phyloP scores from a whole-genome alignment of 2,797 vertebrate genomes.

The Sebastes vulpes region DNA sequence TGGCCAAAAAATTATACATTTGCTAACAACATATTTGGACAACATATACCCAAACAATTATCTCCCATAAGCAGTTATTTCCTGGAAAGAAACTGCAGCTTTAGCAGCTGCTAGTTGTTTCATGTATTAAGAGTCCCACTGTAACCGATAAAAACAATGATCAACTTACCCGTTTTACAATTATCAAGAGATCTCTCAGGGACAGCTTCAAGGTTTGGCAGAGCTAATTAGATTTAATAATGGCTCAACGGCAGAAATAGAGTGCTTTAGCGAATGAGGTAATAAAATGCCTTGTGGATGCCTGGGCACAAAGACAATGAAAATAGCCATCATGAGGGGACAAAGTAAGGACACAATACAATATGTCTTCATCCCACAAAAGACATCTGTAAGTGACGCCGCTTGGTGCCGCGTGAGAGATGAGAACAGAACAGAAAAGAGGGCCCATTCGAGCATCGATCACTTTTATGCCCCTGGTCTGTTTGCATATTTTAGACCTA shows the following conservation, averaged over 20 bases:
- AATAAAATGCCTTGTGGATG: slow-evolving; percentile 46
- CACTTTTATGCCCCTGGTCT: slow-evolving; percentile 78
- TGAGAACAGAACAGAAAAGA: slow-evolving; percentile 48
- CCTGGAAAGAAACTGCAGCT: slow-evolving; percentile 25
- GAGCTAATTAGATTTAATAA: slow-evolving; percentile 74
- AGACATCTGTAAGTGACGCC: slow-evolving; percentile 63
- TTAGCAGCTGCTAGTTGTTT: slow-evolving; percentile 37
- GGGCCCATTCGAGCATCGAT: slow-evolving; percentile 74
- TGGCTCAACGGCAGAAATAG: slow-evolving; percentile 44
- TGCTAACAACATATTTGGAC: slow-evolving; percentile 30
- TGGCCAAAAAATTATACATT: slow-evolving; percentile 24
- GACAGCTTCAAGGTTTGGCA: slow-evolving; percentile 50
- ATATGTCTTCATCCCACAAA: slow-evolving; percentile 47
- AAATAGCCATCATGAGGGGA: slow-evolving; percentile 51
- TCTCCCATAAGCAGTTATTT: slow-evolving; percentile 24
- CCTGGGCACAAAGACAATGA: slow-evolving; percentile 53
- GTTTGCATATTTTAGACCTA: slow-evolving; percentile 84
- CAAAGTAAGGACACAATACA: slow-evolving; percentile 46
- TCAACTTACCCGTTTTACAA: slow-evolving; percentile 57
- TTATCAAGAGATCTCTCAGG: slow-evolving; percentile 56
- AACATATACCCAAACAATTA: slow-evolving; percentile 39
- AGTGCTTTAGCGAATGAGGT: slow-evolving; percentile 54
- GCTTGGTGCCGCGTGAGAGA: slow-evolving; percentile 48
- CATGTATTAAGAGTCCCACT: slow-evolving; percentile 17
- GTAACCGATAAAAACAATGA: slow-evolving; percentile 54